phyloP scores from a whole-genome alignment of 2,797 vertebrate species.

The Otolemur crassicaudatus region DNA sequence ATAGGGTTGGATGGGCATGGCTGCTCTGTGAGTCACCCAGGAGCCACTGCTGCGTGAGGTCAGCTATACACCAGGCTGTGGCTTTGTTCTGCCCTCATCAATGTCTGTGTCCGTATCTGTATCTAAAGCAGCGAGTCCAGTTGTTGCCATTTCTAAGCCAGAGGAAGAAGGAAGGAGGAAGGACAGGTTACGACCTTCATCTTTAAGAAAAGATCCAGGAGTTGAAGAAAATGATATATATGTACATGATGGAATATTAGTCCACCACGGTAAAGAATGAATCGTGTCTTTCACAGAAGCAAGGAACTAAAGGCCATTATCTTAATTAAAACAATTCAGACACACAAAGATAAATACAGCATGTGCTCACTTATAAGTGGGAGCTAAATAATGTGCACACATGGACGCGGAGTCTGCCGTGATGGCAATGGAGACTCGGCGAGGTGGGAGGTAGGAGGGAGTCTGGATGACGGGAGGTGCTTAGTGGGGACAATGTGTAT shows the following conservation, averaged over 20 bases:
- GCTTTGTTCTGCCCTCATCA: background rate
- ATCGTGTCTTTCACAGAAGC: background rate
- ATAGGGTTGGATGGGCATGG: background rate
- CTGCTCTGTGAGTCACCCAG: background rate
- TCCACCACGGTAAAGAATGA: background rate
- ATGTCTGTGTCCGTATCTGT: background rate
- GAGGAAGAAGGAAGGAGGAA: constrained; percentile 33
- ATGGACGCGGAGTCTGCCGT: background rate
- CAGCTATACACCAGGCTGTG: background rate
- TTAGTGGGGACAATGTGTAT: background rate
- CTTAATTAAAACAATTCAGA: background rate
- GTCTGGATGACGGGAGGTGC: background rate
- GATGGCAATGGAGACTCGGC: background rate
- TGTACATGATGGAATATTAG: background rate
- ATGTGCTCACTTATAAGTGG: background rate
- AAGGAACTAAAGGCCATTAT: background rate
- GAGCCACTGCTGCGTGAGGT: background rate
- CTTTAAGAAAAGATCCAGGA: background rate
- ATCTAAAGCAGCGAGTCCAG: background rate
- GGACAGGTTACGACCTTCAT: background rate
- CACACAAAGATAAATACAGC: background rate
- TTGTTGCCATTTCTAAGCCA: background rate
- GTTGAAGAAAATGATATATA: background rate
- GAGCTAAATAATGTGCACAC: background rate
- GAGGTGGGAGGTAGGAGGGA: background rate